Conservation (phyloP, 2,113 vertebrate species). For the Trachemys scripta region DNA sequence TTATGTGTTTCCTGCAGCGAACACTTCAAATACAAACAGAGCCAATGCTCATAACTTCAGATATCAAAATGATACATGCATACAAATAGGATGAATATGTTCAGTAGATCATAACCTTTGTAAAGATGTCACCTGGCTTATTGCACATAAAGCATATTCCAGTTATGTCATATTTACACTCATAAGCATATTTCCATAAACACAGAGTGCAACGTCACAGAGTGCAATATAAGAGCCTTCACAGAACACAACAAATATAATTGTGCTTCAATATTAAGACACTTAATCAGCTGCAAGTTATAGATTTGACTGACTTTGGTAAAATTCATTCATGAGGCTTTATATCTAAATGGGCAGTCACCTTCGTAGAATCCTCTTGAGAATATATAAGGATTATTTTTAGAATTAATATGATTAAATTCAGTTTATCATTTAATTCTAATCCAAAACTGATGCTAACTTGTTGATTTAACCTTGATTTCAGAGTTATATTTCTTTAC, state of each 20-base stretch:
- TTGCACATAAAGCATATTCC: too few species aligned
- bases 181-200: too few species aligned
- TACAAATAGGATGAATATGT: too few species aligned
- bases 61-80: too few species aligned
- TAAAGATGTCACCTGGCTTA: too few species aligned
- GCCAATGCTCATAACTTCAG: too few species aligned
- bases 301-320: background rate
- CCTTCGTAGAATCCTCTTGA: background rate
- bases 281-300: background rate
- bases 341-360: background rate
- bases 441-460: background rate
- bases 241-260: background rate
- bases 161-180: too few species aligned
- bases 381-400: background rate
- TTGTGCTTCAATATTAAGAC: background rate
- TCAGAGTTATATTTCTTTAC: background rate
- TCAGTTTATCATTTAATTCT: background rate
- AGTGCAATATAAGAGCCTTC: background rate
- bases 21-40: too few species aligned
- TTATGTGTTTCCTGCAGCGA: too few species aligned
- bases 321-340: background rate
- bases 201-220: too few species aligned
- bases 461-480: background rate
- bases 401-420: background rate
- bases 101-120: too few species aligned